phyloP scores from a whole-genome alignment of 2,888 invertebrate genomes.

The Acanthosepion lycidas region DNA sequence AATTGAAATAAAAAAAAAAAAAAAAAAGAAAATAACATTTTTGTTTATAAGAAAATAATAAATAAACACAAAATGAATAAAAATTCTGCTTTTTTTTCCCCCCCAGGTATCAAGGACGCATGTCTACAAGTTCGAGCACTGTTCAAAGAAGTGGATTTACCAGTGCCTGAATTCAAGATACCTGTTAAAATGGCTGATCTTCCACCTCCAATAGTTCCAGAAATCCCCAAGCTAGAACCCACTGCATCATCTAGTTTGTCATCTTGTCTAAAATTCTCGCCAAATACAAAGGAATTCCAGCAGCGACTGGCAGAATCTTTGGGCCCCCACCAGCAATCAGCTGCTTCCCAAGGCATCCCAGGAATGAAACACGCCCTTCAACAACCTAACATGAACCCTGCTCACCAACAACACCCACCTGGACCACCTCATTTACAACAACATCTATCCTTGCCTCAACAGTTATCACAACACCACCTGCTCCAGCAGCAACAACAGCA shows the following conservation, averaged over 20 bases:
- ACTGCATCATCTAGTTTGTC: conserved; percentile 34
- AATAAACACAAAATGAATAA: not conserved
- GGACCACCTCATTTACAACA: conserved; percentile 23
- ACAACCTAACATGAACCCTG: not conserved
- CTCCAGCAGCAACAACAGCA: not conserved
- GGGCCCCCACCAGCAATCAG: not conserved
- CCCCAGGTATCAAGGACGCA: conserved; percentile 39
- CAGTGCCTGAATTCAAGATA: conserved; percentile 42
- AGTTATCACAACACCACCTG: conserved; percentile 14
- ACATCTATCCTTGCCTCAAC: not conserved
- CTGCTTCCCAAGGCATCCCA: not conserved
- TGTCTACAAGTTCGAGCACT: conserved; percentile 45
- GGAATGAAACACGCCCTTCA: not conserved
- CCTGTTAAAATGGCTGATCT: conserved; percentile 33
- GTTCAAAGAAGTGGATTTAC: conserved; percentile 45
- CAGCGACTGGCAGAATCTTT: conserved; percentile 35
- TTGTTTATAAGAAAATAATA: no score
- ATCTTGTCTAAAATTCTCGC: conserved; percentile 25
- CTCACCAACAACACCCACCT: not conserved
- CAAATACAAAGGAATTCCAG: conserved; percentile 39
- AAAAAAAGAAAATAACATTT: not conserved
- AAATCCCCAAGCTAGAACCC: conserved; percentile 41
- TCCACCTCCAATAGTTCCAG: conserved; percentile 38
- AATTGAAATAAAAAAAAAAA: not conserved
- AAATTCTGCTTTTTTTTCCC: not conserved